Conservation (phyloP, 1,140 invertebrate genomes). For the Venustaconcha ellipsiformis region DNA sequence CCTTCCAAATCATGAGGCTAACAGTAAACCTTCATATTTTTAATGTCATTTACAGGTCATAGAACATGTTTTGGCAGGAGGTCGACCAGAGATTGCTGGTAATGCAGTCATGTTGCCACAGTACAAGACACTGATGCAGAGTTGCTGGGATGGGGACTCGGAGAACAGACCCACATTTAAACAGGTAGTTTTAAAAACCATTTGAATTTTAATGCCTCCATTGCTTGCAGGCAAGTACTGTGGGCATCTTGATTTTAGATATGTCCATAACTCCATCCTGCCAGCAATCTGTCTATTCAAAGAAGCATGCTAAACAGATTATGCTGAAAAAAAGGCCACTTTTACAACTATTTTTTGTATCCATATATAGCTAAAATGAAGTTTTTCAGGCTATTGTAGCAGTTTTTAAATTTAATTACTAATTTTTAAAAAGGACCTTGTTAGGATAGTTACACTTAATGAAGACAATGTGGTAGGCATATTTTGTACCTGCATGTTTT, state of each 20-base stretch:
- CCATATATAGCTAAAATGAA: neutral
- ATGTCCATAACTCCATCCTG: neutral
- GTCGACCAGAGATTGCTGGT: slow-evolving; percentile 39
- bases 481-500: too few species aligned
- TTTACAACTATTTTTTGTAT: neutral
- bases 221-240: neutral
- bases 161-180: slow-evolving; percentile 54
- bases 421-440: too few species aligned
- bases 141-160: slow-evolving; percentile 53
- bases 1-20: too few species aligned
- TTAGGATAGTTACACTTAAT: too few species aligned
- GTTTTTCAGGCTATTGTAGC: neutral
- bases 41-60: slow-evolving; percentile 40
- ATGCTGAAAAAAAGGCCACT: too few species aligned
- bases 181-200: slow-evolving; percentile 41
- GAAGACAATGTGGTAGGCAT: too few species aligned
- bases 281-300: neutral
- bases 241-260: neutral
- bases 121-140: slow-evolving; percentile 53
- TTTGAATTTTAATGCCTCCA: neutral
- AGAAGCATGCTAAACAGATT: neutral
- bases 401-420: too few species aligned
- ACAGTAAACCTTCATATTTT: too few species aligned
- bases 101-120: slow-evolving; percentile 39
- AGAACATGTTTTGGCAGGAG: slow-evolving; percentile 49